Conservation (phyloP, 2,888 invertebrate genomes). For the Pyrochroa serraticornis region DNA sequence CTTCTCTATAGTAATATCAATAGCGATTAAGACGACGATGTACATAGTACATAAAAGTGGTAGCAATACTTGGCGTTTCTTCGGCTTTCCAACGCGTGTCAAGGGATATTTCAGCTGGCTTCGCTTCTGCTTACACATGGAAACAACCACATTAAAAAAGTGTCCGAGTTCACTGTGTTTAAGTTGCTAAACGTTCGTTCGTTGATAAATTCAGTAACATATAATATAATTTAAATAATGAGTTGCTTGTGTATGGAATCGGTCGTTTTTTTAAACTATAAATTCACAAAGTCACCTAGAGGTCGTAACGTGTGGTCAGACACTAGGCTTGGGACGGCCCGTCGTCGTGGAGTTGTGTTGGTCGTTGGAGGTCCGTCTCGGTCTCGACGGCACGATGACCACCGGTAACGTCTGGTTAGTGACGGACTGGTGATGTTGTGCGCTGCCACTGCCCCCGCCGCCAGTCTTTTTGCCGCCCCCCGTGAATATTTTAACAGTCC, state of each 20-base stretch:
- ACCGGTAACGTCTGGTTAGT: conserved; percentile 49
- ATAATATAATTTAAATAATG: conserved; percentile 32
- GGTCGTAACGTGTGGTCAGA: conserved; percentile 56
- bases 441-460: conserved; percentile 21
- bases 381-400: conserved; percentile 53
- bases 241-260: conserved; percentile 45
- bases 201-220: conserved; percentile 45
- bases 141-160: conserved; percentile 52
- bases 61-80: conserved; percentile 20
- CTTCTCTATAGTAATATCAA: conserved; percentile 20
- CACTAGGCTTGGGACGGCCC: conserved; percentile 45
- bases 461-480: conserved; percentile 46
- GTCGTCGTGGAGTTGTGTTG: conserved; percentile 33
- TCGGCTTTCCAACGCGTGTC: conserved; percentile 34
- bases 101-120: conserved; percentile 29
- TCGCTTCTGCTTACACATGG: conserved; percentile 35
- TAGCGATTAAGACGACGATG: conserved; percentile 8
- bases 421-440: conserved; percentile 14
- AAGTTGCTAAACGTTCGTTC: conserved; percentile 54
- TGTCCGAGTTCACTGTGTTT: conserved; percentile 44
- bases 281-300: conserved; percentile 54
- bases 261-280: conserved; percentile 42
- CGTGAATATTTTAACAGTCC: conserved; percentile 60
- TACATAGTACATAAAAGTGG: conserved; percentile 23
- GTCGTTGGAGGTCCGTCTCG: conserved; percentile 41